Conservation (phyloP, 2,113 vertebrate species). For the Elgaria multicarinata region DNA sequence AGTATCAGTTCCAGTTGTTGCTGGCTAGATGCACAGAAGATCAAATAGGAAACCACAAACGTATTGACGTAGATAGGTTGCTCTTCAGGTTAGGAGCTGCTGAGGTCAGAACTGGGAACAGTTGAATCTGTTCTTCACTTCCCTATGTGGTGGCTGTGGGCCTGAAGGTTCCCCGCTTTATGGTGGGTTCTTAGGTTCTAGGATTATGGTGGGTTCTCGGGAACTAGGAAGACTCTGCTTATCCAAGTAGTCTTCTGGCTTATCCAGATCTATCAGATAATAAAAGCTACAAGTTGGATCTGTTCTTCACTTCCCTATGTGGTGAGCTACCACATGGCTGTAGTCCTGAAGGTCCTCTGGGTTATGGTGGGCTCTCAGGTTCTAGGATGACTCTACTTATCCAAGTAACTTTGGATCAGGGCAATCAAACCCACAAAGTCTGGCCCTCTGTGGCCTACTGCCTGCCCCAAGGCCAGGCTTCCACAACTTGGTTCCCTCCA, state of each 20-base stretch:
- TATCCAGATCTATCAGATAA: not conserved
- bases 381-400: too few relatives aligned
- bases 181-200: not conserved
- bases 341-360: too few relatives aligned
- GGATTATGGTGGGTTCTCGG: too few relatives aligned
- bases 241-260: not conserved
- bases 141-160: too few relatives aligned
- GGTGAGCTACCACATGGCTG: too few relatives aligned
- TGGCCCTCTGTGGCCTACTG: not conserved
- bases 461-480: not conserved
- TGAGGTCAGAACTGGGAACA: not conserved
- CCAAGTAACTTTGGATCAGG: too few relatives aligned
- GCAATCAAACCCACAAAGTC: too few relatives aligned
- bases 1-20: not conserved
- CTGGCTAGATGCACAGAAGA: not conserved
- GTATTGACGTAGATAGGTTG: not conserved
- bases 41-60: not conserved
- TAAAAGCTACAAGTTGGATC: not conserved
- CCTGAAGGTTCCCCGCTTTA: not conserved
- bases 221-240: too few relatives aligned
- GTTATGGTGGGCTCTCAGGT: too few relatives aligned
- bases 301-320: too few relatives aligned
- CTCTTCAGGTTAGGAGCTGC: not conserved
- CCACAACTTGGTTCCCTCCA: too few relatives aligned
- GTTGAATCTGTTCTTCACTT: not conserved